phyloP scores from a whole-genome alignment of 2,113 vertebrate species.

The Orycteropus afer region DNA sequence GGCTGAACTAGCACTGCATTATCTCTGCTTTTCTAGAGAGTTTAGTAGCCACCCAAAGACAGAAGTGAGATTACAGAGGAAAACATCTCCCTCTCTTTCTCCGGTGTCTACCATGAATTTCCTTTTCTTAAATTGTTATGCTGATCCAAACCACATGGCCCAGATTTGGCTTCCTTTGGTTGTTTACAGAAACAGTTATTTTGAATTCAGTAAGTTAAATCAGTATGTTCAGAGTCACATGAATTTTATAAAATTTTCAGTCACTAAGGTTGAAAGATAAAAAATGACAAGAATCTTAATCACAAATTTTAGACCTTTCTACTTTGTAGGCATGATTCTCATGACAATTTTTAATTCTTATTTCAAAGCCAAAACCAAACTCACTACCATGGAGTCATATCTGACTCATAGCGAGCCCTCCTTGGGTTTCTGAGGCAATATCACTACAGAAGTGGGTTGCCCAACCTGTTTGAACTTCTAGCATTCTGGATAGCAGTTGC shows the following conservation, averaged over 20 bases:
- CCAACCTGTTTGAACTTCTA: too few species aligned
- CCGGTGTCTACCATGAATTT: rapidly evolving
- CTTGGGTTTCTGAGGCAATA: too few species aligned
- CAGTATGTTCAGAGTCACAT: neutral
- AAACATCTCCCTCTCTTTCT: neutral
- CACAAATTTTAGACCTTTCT: neutral
- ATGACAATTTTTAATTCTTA: too few species aligned
- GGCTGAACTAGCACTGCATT: neutral
- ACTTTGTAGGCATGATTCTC: neutral
- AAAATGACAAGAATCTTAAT: neutral
- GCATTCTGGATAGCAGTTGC: too few species aligned
- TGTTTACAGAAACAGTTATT: neutral
- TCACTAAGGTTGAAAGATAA: neutral
- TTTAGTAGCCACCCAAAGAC: neutral
- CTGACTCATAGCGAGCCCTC: too few species aligned
- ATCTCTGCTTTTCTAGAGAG: neutral
- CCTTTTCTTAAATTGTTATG: neutral
- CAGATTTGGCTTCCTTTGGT: neutral
- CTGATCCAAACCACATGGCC: neutral
- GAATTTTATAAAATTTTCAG: neutral
- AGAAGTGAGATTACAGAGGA: neutral
- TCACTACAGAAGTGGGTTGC: too few species aligned
- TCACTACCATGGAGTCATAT: too few species aligned
- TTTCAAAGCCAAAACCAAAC: too few species aligned
- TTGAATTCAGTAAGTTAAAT: neutral